Conservation (phyloP, 2,113 vertebrate species). For the Neolamprologus brichardi region DNA sequence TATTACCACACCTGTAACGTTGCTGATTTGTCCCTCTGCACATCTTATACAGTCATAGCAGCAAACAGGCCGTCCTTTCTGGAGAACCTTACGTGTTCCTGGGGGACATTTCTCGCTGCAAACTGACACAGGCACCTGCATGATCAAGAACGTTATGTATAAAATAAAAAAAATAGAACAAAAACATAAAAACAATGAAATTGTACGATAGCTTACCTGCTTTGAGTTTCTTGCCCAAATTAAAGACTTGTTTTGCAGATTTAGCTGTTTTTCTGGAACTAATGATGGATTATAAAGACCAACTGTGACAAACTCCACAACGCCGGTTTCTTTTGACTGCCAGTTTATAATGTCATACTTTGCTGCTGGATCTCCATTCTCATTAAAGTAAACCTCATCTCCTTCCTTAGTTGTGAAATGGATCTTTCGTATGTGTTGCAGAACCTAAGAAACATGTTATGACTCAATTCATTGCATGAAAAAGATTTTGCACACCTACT, state of each 20-base stretch:
- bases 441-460: no score
- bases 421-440: no score
- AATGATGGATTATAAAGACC: no score
- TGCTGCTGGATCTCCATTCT: no score
- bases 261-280: not conserved
- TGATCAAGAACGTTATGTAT: not conserved
- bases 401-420: no score
- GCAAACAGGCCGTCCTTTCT: not conserved
- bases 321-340: accelerated
- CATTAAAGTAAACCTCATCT: no score
- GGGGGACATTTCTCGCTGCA: not conserved
- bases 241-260: not conserved
- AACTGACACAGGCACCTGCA: not conserved
- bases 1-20: not conserved
- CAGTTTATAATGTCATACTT: no score
- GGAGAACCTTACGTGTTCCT: not conserved
- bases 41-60: not conserved
- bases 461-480: accelerated
- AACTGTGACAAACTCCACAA: no score
- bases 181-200: no score
- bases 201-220: not conserved
- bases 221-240: not conserved
- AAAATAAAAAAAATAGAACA: not conserved
- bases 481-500: no score
- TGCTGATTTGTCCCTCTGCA: not conserved